These are phyloP conservation scores for Oncorhynchus mykiss DNA, from an alignment of 2,113 vertebrate species.

Conservation along the genomic window DNA sequence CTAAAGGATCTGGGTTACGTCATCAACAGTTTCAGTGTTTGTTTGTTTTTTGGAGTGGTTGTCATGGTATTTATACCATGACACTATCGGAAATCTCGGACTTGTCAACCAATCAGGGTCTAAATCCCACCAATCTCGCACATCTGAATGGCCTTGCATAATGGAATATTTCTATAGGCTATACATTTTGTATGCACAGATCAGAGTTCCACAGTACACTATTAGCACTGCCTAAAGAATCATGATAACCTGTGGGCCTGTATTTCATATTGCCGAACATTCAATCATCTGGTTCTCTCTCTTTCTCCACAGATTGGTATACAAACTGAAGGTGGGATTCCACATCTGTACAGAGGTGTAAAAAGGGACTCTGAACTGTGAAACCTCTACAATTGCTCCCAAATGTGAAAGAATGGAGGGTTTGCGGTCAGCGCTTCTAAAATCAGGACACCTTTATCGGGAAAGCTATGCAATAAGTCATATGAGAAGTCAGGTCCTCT, in stretches of 20 bases:
- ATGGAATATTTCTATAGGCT: background rate
- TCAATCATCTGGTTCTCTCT: background rate
- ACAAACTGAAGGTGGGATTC: conserved; percentile 36
- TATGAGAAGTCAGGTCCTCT: conserved; percentile 6
- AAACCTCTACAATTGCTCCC: conserved; percentile 32
- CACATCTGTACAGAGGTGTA: conserved; percentile 6
- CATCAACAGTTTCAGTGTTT: background rate
- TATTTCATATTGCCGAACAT: background rate
- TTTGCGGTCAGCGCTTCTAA: conserved; percentile 2
- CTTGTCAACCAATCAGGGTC: background rate
- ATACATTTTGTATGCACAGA: background rate
- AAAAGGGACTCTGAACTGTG: conserved; percentile 54
- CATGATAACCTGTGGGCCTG: background rate
- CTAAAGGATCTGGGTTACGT: background rate
- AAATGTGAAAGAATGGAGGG: conserved; percentile 10
- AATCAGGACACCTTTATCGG: background rate
- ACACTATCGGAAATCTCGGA: background rate
- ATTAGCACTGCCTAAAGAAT: background rate
- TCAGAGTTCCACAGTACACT: background rate
- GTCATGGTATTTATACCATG: background rate
- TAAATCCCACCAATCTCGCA: background rate
- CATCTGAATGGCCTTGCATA: background rate
- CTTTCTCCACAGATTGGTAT: conserved; percentile 54
- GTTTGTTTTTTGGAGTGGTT: background rate
- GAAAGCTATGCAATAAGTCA: conserved; percentile 29